Base-by-base conservation (phyloP, 2,797 vertebrate species). In the Garrulus glandarius region DNA sequence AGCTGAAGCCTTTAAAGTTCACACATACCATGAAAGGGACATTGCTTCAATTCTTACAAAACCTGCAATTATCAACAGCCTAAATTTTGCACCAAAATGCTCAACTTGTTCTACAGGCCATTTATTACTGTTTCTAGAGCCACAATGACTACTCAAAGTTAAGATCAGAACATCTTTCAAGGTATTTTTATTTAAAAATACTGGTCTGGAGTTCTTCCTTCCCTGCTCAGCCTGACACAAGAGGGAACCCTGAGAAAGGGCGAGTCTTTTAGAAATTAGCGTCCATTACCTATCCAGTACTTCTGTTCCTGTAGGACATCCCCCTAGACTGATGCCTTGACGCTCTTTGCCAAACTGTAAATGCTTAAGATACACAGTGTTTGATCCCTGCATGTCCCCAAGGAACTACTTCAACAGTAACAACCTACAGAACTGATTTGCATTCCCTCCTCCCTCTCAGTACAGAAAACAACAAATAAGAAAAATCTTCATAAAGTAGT, bases 291-390 rank as follows among this genome's bases (percentile, higher is more conserved):
- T 53, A 59, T n/a, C 13, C 57, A 72, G 36, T 63, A 84, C 29
- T 93, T 79, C 72, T 88, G 44, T 82, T 76, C 44, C 65, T 32
- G 27, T 32, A 75, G 67, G 76, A 94, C 59, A 88, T 70, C 49
- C 77, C 46, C 72, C 85, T 55, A 74, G 64, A 91, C 36, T 27
- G 74, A 90, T 68, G 74, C 52, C 74, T 97, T 84, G 34, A 65
- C 20, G 88, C 47, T 46, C 39, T n/a, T 76, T 94, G 91, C 93
- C 94, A 95, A 92, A 90, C 5, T 77, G 44, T 82, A 92, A 94
- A 87, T 83, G 71, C 26, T 80, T 63, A 41, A 82, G 47, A 88
- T 67, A 81, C 50, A 56, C 36, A 85, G 71, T 15, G 64, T 60
- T 85, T 86, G 69, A 94, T 93, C 37, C 52, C 44, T 74, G 30